Base-by-base conservation (phyloP, 2,797 vertebrate genomes). In the Sebastes cheni region DNA sequence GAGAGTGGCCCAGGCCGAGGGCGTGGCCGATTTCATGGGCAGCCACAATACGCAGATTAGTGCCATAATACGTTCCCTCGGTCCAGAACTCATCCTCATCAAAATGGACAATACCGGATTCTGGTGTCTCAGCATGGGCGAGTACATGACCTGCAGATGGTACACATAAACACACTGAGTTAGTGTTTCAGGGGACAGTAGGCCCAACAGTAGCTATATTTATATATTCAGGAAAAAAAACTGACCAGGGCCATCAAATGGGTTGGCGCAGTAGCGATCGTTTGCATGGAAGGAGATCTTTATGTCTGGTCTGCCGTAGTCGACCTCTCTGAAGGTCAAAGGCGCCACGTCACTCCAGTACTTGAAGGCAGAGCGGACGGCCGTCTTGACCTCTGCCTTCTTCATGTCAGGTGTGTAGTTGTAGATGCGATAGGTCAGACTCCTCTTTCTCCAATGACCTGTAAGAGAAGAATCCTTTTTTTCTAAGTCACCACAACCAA, bases 11-110 rank as follows among this genome's bases (percentile, higher is more conserved):
- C 69, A 98, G 93, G 2, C 97, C 97, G 29, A 98, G 95, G 18
- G 97, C 97, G 2, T 98, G 97, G 54, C 97, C 97, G 5, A 98
- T 96, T 88, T 98, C 97, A 34, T 98, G 97, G 67, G 97, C 96
- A 4, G 97, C 97, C 6, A 98, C 96, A 72, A 98, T 97, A n/a
- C 97, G 96, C 60, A 98, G 94, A 88, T 98, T 98, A 66, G 96
- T 94, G 0, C 97, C 97, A 2, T 83, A 87, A 69, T 92, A 93
- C 6, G 91, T 84, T 3, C 96, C 93, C 85, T 98, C 97, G 0
- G 97, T 97, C 97, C 97, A 98, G 71, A 89, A 89, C 88, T 98
- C 97, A 13, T 96, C 97, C 68, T 97, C 96, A 62, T 98, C 97
- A 56, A 98, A 98, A 81, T 98, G 97, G 67, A 97, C 95, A 0